Percentiles rank a stretch among this genome's conserved stretches.
These are phyloP conservation scores for Propithecus coquereli DNA, from an alignment of 2,113 vertebrate species.

Conservation along the genomic window DNA sequence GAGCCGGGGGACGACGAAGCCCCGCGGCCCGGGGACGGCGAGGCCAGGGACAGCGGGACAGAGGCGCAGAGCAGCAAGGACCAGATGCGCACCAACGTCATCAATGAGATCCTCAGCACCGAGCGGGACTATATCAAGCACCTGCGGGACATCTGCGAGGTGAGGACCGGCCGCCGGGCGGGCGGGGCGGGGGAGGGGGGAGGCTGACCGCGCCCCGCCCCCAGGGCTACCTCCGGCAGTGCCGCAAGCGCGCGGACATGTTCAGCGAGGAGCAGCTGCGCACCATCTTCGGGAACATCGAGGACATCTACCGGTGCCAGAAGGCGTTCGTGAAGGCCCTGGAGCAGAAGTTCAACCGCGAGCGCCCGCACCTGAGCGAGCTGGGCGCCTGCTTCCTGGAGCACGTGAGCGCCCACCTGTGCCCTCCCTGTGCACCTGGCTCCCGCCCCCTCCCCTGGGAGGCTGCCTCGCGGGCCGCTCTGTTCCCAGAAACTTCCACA, in stretches of 20 bases:
- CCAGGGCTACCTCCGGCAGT: constrained; percentile 97
- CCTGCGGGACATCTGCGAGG: constrained; percentile 98
- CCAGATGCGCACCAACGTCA: constrained; percentile 97
- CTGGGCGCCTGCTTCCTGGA: constrained; percentile 97
- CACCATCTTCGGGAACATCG: constrained; percentile 95
- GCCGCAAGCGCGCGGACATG: constrained; percentile 94
- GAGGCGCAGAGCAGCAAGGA: constrained; percentile 92
- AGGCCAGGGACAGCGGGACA: constrained; percentile 80
- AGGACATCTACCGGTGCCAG: constrained; percentile 97
- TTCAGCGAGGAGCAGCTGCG: constrained; percentile 94
- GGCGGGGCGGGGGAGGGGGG: fast-evolving
- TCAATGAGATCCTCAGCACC: constrained; percentile 97
- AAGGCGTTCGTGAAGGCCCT: constrained; percentile 93
- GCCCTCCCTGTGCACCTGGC: neutral
- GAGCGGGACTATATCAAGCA: constrained; percentile 98
- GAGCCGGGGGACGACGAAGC: constrained; percentile 91
- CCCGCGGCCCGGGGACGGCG: constrained; percentile 83
- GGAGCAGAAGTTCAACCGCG: constrained; percentile 94
- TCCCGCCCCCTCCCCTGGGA: neutral
- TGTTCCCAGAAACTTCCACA: neutral
- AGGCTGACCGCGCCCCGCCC: neutral
- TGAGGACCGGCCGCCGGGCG: constrained; percentile 63
- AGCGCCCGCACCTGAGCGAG: constrained; percentile 93
- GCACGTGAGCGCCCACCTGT: constrained; percentile 85
- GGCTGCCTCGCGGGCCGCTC: neutral